These are phyloP conservation scores for Lathamus discolor DNA, from an alignment of 2,113 vertebrate species.

Conservation along the genomic window DNA sequence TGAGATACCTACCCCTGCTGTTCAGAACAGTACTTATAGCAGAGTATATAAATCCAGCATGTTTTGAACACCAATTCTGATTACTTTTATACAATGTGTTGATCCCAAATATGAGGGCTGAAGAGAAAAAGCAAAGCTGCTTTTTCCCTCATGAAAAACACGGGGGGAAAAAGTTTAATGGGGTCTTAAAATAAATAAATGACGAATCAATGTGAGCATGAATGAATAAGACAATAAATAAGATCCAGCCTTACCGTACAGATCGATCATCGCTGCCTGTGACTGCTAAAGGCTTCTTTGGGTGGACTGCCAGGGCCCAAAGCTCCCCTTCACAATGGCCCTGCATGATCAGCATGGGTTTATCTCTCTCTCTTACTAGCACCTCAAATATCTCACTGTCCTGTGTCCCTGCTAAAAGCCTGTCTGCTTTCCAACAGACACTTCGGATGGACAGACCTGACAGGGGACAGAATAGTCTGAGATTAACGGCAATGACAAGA, in stretches of 20 bases:
- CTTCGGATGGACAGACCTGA: conserved; percentile 94
- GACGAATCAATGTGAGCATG: rapidly evolving
- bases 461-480: background rate
- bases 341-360: conserved; percentile 93
- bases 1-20: background rate
- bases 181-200: background rate
- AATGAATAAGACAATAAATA: background rate
- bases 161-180: background rate
- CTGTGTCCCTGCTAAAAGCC: conserved; percentile 92
- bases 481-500: background rate
- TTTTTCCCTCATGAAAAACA: background rate
- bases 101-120: background rate
- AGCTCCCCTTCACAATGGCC: conserved; percentile 97
- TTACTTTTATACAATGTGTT: background rate
- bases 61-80: background rate
- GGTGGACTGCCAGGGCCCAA: conserved; percentile 93
- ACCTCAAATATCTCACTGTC: conserved; percentile 99
- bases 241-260: conserved; percentile 79
- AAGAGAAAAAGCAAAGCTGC: background rate
- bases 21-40: background rate
- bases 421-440: conserved; percentile 94
- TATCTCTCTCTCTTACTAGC: conserved; percentile 92
- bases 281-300: conserved; percentile 92
- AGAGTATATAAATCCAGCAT: background rate
- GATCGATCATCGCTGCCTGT: conserved; percentile 95